Evolutionary conservation across 2,797 vertebrate genomes (phyloP), one percentile per base, ranked within the genome.

Genomic region (Okamejei kenojei): DNA sequence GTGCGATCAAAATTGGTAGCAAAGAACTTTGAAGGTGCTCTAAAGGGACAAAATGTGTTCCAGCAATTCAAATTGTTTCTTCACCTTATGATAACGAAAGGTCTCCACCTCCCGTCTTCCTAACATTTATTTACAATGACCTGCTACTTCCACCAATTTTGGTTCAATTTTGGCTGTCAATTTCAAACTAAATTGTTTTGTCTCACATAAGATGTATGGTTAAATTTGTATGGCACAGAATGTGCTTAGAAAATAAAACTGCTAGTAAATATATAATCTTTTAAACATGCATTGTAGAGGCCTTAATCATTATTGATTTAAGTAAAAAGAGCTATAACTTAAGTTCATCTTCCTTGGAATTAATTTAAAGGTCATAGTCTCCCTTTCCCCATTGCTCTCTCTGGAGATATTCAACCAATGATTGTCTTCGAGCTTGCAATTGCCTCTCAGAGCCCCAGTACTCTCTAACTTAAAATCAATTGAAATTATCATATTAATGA

Each of bases 401-500:
- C 84, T 68, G 15, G 84, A 88, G 84, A 88, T 88, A 19, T 9
- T 15, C 17, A 88, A 88, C 63, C 84, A 88, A 88, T 88, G 68
- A 88, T n/a, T 68, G 61, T 35, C 61, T 88, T 35, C 84, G 35
- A 32, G 15, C 68, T 35, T 88, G 61, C 63, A 68, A 88, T 88
- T 88, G 84, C 63, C 63, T 88, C 17, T 35, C 1, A 68, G 63
- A 68, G 29, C n/a, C 32, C 84, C 84, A 88, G 84, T 68, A 68
- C 84, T 65, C 68, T 32, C n/a, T 88, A 65, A 19, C 63, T 10
- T 21, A 88, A 88, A 88, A 88, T 88, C 84, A 32, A 88, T 88
- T n/a, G 63, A 88, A 88, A 88, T 88, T 68, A 88, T 88, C 84
- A 88, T 68, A 88, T 88, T 88, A 88, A 88, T 88, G 84, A 88